phyloP scores from a whole-genome alignment of 2,797 vertebrate genomes.

The Sandelia bainsii region DNA sequence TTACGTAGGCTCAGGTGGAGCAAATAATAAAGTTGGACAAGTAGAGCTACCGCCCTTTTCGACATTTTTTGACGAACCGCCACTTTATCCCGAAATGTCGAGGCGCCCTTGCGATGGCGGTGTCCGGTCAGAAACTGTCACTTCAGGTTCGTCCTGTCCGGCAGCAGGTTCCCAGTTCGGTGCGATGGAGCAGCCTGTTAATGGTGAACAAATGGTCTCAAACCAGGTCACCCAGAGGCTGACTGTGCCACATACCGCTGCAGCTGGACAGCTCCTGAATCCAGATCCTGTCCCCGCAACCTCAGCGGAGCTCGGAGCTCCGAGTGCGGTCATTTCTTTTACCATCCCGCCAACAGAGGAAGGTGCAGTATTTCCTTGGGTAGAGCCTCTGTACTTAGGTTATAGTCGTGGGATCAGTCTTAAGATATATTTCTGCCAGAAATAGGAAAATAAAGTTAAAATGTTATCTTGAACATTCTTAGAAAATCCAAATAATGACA shows the following conservation, averaged over 20 bases:
- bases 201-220: background rate
- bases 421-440: too few relatives aligned
- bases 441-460: background rate
- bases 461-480: background rate
- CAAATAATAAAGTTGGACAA: background rate
- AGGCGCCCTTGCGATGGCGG: background rate
- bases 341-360: conserved; percentile 35
- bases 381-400: too few relatives aligned
- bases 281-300: background rate
- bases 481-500: too few relatives aligned
- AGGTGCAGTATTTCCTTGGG: conserved; percentile 23
- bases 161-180: too few relatives aligned
- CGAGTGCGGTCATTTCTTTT: background rate
- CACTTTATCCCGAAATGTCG: too few relatives aligned
- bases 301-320: background rate
- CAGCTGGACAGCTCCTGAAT: background rate
- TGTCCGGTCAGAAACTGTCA: background rate
- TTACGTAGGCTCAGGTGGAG: background rate
- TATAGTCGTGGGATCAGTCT: too few relatives aligned
- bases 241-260: background rate
- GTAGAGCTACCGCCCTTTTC: background rate
- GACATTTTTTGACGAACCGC: background rate
- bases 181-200: background rate
- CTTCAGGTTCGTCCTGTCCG: background rate
- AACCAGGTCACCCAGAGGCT: background rate